Evolutionary conservation across 2,113 vertebrate genomes (phyloP).

Genomic region (Pluvianellus socialis): DNA sequence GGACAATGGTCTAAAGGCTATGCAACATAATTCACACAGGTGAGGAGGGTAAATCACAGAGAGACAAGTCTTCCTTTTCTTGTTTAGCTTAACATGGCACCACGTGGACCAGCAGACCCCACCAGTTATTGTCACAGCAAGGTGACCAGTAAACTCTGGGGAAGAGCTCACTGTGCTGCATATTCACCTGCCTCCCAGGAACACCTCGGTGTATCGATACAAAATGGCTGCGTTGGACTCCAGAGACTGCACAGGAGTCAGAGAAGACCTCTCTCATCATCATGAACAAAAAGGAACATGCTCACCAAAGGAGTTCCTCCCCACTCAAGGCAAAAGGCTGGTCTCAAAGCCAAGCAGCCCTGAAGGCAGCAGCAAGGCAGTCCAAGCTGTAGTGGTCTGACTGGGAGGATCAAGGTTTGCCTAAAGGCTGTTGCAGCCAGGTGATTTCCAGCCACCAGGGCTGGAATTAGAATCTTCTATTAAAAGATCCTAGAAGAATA

Average conservation of each 20-base stretch:
- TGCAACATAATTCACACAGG: background rate
- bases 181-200: background rate
- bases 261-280: background rate
- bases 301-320: background rate
- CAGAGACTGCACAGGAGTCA: background rate
- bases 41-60: background rate
- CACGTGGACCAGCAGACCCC: background rate
- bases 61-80: background rate
- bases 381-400: accelerated
- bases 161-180: background rate
- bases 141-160: background rate
- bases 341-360: background rate
- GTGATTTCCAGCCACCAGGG: background rate
- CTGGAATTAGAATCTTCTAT: background rate
- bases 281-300: background rate
- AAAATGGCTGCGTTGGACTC: background rate
- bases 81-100: background rate
- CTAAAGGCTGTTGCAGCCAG: background rate
- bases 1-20: background rate
- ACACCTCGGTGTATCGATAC: accelerated
- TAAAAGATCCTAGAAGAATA: background rate
- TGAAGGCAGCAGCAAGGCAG: background rate
- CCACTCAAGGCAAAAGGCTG: background rate
- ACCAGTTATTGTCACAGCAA: background rate
- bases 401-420: background rate